Conservation (phyloP, 2,113 vertebrate species). For the Syngnathus floridae region DNA sequence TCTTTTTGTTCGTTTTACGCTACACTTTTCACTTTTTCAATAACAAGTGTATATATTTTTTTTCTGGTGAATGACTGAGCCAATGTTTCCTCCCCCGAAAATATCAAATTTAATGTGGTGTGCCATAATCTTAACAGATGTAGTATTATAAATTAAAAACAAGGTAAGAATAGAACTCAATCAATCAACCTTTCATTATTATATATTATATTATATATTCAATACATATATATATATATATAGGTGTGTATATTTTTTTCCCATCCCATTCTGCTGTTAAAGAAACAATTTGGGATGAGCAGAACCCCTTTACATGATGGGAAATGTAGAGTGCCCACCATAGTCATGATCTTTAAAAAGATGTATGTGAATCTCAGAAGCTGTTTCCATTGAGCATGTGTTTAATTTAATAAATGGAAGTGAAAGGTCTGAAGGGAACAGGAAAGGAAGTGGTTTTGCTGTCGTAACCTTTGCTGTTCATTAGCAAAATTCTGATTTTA, state of each 20-base stretch:
- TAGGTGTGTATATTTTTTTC: background rate
- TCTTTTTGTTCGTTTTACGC: constrained; percentile 37
- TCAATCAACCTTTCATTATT: background rate
- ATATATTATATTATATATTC: too few species aligned
- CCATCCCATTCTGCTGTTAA: constrained; percentile 46
- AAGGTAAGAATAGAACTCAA: background rate
- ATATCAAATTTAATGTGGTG: constrained; percentile 45
- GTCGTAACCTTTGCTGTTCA: constrained; percentile 28
- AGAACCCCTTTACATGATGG: constrained; percentile 48
- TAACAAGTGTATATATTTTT: constrained; percentile 54
- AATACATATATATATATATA: too few species aligned
- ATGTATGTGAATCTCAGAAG: constrained; percentile 49
- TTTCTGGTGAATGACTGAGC: constrained; percentile 60
- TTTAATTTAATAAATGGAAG: constrained; percentile 60
- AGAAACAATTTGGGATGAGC: constrained; percentile 50
- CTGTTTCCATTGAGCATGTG: constrained; percentile 51
- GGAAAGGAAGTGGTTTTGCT: constrained; percentile 40
- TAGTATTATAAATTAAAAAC: background rate
- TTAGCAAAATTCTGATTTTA: constrained; percentile 21
- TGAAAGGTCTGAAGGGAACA: constrained; percentile 51
- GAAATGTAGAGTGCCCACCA: constrained; percentile 51
- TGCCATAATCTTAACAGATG: background rate
- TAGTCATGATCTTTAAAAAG: constrained; percentile 56
- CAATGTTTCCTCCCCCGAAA: constrained; percentile 69
- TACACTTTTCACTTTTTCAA: constrained; percentile 36